Evolutionary conservation across 2,888 invertebrate genomes (phyloP).

Genomic region (Hofmannophila pseudospretella): DNA sequence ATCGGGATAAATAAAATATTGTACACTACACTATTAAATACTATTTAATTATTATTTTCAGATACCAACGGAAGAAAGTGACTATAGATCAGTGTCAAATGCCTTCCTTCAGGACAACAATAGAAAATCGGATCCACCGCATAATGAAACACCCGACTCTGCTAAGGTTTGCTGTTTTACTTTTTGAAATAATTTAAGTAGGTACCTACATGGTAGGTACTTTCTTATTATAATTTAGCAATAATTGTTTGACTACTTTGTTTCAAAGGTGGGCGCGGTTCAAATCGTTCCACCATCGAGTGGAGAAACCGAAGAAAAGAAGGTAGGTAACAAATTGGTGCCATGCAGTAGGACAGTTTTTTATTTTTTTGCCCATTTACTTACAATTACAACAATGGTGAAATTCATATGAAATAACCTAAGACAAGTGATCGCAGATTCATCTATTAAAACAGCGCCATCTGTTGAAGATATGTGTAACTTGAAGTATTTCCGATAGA

Average conservation of each 20-base stretch:
- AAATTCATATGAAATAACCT: constrained; percentile 1
- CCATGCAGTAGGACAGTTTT: background rate
- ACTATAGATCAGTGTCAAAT: constrained; percentile 63
- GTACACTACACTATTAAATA: too few relatives aligned
- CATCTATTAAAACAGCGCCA: too few relatives aligned
- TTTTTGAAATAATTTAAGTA: too few relatives aligned
- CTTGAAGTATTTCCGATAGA: constrained; percentile 9
- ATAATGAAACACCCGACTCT: constrained; percentile 65
- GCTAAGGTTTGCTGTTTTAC: constrained; percentile 55
- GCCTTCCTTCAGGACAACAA: constrained; percentile 67
- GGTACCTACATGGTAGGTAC: too few relatives aligned
- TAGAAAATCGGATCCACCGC: constrained; percentile 52
- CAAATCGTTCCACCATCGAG: constrained; percentile 36
- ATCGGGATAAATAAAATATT: too few relatives aligned
- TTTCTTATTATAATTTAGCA: too few relatives aligned
- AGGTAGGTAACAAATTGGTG: constrained; percentile 28
- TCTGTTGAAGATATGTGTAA: constrained; percentile 7
- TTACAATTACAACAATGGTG: constrained; percentile 8
- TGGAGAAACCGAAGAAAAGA: constrained; percentile 44
- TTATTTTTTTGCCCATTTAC: background rate
- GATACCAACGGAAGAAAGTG: constrained; percentile 55
- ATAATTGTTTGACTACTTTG: too few relatives aligned
- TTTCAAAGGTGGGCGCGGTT: constrained; percentile 31
- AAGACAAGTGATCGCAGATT: background rate
- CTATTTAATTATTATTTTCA: constrained; percentile 31